Conservation (phyloP, 2,113 vertebrate genomes). For the Spilogale gracilis region DNA sequence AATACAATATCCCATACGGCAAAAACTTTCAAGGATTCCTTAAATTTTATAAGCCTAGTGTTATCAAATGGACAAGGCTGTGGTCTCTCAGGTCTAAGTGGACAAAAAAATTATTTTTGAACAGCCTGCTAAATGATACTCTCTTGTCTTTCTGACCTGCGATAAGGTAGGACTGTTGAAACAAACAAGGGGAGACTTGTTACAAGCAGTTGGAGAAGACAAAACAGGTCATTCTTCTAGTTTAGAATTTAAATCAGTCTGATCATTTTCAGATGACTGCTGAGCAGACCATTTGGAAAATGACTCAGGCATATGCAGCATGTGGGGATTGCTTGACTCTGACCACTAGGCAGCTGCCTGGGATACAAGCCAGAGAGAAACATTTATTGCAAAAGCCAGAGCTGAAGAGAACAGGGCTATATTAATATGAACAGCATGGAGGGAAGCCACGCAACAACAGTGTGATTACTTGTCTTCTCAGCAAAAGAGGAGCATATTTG, state of each 20-base stretch:
- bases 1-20: not conserved
- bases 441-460: not conserved
- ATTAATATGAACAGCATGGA: not conserved
- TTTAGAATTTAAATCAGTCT: not conserved
- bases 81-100: not conserved
- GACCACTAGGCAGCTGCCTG: slow-evolving; percentile 55
- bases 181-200: not conserved
- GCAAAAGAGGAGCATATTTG: not conserved
- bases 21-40: not conserved
- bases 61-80: not conserved
- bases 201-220: not conserved
- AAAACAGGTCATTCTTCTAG: not conserved
- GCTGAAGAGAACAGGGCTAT: not conserved
- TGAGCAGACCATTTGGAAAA: not conserved
- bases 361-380: slow-evolving; percentile 56
- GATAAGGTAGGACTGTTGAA: not conserved
- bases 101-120: slow-evolving; percentile 10
- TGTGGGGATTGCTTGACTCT: slow-evolving; percentile 28
- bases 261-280: not conserved
- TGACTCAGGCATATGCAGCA: not conserved
- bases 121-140: not conserved
- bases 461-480: not conserved
- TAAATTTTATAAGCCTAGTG: slow-evolving; percentile 35
- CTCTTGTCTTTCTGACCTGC: not conserved
- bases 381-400: not conserved